phyloP scores from a whole-genome alignment of 2,113 vertebrate genomes.

The Platichthys stellatus region DNA sequence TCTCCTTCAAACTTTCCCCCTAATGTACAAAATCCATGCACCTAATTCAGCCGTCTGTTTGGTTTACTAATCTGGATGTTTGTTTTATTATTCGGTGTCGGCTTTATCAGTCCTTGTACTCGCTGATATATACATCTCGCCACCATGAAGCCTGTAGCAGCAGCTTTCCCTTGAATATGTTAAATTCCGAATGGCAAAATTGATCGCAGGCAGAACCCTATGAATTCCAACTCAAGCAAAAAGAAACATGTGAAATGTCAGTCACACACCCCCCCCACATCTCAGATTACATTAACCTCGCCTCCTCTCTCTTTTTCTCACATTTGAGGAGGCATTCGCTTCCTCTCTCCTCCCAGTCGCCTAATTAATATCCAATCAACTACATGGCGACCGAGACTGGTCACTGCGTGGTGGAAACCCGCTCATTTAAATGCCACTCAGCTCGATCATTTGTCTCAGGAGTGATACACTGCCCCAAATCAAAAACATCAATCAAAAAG shows the following conservation, averaged over 20 bases:
- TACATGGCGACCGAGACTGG: slow-evolving; percentile 67
- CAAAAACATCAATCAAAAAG: slow-evolving; percentile 77
- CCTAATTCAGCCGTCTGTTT: not conserved
- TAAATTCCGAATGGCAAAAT: slow-evolving; percentile 17
- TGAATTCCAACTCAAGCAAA: not conserved
- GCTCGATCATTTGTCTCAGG: slow-evolving; percentile 56
- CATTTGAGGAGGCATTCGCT: slow-evolving; percentile 20
- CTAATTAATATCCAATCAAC: slow-evolving; percentile 74
- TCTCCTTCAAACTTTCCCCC: no score
- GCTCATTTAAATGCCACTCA: slow-evolving; percentile 72
- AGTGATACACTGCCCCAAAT: slow-evolving; percentile 70
- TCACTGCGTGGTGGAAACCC: slow-evolving; percentile 64
- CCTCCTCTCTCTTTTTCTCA: slow-evolving; percentile 24
- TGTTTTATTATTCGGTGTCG: slow-evolving; percentile 9
- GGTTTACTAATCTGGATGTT: not conserved
- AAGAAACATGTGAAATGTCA: not conserved
- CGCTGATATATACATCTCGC: not conserved
- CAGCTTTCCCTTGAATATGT: not conserved
- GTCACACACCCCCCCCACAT: not conserved
- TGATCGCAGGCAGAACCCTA: not conserved
- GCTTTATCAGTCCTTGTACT: not conserved
- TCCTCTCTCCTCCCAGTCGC: slow-evolving; percentile 26
- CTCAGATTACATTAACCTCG: slow-evolving; percentile 35
- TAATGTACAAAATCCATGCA: not conserved
- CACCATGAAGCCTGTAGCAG: not conserved